Evolutionary conservation across 2,888 invertebrate genomes (phyloP).

Genomic region (Stramonita haemastoma): DNA sequence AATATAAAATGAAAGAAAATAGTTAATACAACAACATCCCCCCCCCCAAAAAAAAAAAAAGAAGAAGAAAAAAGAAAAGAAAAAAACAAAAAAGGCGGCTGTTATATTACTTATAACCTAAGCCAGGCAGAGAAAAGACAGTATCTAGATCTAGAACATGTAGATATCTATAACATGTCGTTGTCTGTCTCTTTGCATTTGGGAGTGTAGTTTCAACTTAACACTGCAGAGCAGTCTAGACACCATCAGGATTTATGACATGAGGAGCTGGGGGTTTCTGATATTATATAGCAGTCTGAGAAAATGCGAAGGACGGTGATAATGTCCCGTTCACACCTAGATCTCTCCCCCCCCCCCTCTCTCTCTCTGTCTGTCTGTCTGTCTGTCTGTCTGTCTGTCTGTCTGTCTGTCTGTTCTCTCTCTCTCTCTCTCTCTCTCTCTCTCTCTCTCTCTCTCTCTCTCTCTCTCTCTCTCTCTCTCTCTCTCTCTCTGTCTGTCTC

Average conservation of each 20-base stretch:
- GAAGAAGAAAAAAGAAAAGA: not conserved
- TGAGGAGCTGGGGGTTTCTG: no score
- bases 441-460: conserved; percentile 17
- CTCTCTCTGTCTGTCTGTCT: conserved; percentile 11
- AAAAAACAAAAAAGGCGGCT: not conserved
- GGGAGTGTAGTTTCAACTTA: no score
- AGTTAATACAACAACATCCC: no score
- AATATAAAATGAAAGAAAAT: no score
- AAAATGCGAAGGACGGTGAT: not conserved
- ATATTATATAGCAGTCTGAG: no score
- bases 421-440: conserved; percentile 17
- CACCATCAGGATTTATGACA: no score
- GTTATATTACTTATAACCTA: no score
- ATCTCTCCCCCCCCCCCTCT: not conserved
- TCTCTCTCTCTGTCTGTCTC: not conserved
- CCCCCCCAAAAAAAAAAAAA: not conserved
- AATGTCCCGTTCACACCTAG: not conserved
- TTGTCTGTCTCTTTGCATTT: no score
- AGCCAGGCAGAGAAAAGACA: no score
- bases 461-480: not conserved
- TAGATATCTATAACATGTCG: no score
- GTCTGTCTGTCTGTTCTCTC: not conserved
- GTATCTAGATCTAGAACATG: no score
- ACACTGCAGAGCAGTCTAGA: no score
- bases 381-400: not conserved